These are phyloP conservation scores for Myotis daubentonii DNA, from an alignment of 2,797 vertebrate species.

Conservation along the genomic window DNA sequence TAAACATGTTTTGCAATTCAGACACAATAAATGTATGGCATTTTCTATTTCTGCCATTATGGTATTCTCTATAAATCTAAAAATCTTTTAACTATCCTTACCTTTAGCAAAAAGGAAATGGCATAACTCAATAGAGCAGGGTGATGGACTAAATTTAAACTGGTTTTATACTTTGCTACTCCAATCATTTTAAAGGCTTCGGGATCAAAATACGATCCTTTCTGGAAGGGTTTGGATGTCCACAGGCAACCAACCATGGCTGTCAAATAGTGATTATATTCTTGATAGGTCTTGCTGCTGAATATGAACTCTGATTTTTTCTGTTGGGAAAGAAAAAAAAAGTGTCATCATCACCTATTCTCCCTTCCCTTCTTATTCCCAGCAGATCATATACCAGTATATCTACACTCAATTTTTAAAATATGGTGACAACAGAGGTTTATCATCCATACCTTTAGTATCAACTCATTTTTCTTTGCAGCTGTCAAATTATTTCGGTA, in stretches of 20 bases:
- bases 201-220: constrained; percentile 84
- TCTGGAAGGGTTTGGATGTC: constrained; percentile 90
- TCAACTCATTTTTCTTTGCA: constrained; percentile 90
- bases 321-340: constrained; percentile 73
- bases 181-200: constrained; percentile 86
- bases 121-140: constrained; percentile 92
- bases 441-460: constrained; percentile 87
- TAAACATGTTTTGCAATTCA: not conserved
- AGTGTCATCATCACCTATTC: constrained; percentile 11
- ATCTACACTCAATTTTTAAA: constrained; percentile 47
- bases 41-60: constrained; percentile 26
- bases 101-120: constrained; percentile 89
- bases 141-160: constrained; percentile 92
- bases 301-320: constrained; percentile 88
- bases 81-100: constrained; percentile 78
- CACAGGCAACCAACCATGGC: constrained; percentile 94
- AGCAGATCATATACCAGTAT: not conserved
- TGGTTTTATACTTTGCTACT: constrained; percentile 82
- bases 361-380: not conserved
- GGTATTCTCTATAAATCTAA: constrained; percentile 30
- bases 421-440: constrained; percentile 24
- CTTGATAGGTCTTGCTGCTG: constrained; percentile 88
- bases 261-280: constrained; percentile 92
- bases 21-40: not conserved
- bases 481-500: constrained; percentile 93